Conservation (phyloP, 2,797 vertebrate genomes). For the Cynopterus sphinx region DNA sequence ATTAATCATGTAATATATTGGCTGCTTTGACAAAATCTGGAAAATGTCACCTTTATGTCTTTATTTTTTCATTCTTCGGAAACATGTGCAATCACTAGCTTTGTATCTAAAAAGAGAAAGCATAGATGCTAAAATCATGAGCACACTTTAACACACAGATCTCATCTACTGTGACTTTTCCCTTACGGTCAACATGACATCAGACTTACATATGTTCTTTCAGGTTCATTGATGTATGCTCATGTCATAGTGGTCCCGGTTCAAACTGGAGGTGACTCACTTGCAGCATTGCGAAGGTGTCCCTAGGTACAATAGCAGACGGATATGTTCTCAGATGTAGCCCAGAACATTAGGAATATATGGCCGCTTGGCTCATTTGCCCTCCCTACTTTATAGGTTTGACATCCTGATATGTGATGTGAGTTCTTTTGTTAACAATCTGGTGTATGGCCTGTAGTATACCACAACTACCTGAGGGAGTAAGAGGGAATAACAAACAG, state of each 20-base stretch:
- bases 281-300: conserved; percentile 89
- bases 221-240: conserved; percentile 87
- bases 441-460: too few species aligned
- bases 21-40: neutral
- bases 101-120: neutral
- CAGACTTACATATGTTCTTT: neutral
- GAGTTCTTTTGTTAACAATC: neutral
- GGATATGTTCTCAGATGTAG: conserved; percentile 90
- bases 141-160: neutral
- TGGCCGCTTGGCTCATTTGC: conserved; percentile 87
- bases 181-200: neutral
- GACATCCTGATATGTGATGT: conserved; percentile 87
- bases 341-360: conserved; percentile 87
- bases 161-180: neutral
- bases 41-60: neutral
- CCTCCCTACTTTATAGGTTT: conserved; percentile 88
- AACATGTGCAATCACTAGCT: neutral
- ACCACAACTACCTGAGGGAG: neutral
- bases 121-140: neutral
- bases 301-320: conserved; percentile 90
- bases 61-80: neutral
- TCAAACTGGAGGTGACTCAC: conserved; percentile 89
- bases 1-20: neutral
- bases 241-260: conserved; percentile 90
- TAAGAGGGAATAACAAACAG: neutral